Base-by-base conservation (phyloP, 1,140 invertebrate genomes). In the Drosophila pseudoananassae region DNA sequence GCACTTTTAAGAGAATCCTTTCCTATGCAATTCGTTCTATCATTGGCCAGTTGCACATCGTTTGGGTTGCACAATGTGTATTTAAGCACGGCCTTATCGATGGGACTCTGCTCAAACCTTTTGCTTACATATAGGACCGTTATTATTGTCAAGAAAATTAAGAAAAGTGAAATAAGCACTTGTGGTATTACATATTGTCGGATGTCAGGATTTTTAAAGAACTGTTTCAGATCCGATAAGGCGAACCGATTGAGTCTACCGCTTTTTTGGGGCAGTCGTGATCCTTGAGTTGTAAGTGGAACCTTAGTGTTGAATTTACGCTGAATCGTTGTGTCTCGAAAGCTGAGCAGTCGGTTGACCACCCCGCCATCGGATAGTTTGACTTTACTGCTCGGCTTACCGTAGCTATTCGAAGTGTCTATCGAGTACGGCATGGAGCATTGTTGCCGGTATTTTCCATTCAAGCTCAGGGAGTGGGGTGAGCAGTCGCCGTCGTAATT, bases 261-360 rank as follows among this genome's bases (percentile, higher is more conserved):
- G 40, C 55, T 82, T 17, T 40, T 78, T 10, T 31, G 43, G 1
- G 49, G 36, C 14, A 51, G 15, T n/a, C 64, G 68, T 25, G 82
- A 53, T 6, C 51, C 54, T 25, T 74, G 70, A 3, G 65, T 50
- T 9, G 71, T 20, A 27, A 55, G 65, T 1, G 50, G 38, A 15
- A 55, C 64, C 46, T 74, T 76, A 4, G 50, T 38, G 49, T 70
- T 78, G 20, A 64, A 68, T 43, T 84, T 81, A 9, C 74, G 51
- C 15, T 83, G 74, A 29, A 79, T 64, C 0, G 85, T 76, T 15
- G 76, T 69, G 59, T 85, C 85, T 1, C 85, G 81, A 65, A 90
- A 85, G 56, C 85, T 88, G 1, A 90, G 82, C 46, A 87, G 36
- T 74, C 80, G 60, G 45, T 82, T 90, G 0, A 90, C 82, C 17